These are phyloP conservation scores for Hoplostethus atlanticus DNA, from an alignment of 2,797 vertebrate genomes.

Conservation along the genomic window DNA sequence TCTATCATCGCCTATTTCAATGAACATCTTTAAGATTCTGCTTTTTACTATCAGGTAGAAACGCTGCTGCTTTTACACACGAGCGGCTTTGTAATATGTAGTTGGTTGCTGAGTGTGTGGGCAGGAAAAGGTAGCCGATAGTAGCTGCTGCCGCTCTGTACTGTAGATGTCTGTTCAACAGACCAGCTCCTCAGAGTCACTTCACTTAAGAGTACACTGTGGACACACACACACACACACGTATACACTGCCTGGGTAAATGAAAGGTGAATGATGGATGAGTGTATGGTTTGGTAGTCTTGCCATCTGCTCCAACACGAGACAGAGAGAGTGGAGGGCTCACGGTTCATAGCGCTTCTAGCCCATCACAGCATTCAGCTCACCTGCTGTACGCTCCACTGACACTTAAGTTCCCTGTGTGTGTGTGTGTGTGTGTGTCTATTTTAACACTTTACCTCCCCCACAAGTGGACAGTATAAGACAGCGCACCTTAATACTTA, in stretches of 20 bases:
- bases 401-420: conserved; percentile 42
- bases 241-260: conserved; percentile 39
- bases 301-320: conserved; percentile 71
- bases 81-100: conserved; percentile 11
- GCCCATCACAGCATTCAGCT: conserved; percentile 55
- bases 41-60: conserved; percentile 13
- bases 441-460: not conserved
- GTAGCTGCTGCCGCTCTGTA: conserved; percentile 28
- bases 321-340: conserved; percentile 53
- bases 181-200: conserved; percentile 45
- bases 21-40: conserved; percentile 9
- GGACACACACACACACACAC: conserved; percentile 33
- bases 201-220: conserved; percentile 28
- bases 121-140: conserved; percentile 19
- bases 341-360: conserved; percentile 63
- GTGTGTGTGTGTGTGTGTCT: conserved; percentile 10
- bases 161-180: conserved; percentile 16
- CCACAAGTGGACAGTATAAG: conserved; percentile 26
- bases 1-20: conserved; percentile 28
- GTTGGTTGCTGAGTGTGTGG: too few relatives aligned
- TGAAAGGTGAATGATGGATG: conserved; percentile 69
- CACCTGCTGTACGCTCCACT: conserved; percentile 58
- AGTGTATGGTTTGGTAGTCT: conserved; percentile 44
- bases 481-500: not conserved
- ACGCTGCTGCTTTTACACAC: not conserved